Conservation (phyloP, 2,113 vertebrate species). For the Fulmarus glacialis region DNA sequence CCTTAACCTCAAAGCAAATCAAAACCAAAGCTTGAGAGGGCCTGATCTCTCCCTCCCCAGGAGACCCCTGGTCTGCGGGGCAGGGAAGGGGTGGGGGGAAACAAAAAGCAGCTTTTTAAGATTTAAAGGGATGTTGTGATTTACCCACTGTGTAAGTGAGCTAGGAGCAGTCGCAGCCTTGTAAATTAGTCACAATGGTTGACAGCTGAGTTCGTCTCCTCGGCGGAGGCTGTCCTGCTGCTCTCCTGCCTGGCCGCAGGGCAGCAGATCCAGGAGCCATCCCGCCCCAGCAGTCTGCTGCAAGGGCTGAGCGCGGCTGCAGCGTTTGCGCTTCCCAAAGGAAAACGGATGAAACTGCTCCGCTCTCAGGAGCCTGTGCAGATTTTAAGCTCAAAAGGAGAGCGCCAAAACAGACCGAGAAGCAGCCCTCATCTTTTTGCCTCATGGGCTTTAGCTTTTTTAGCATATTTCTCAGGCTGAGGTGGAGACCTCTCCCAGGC, state of each 20-base stretch:
- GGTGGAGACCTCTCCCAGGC: not conserved
- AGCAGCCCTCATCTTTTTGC: not conserved
- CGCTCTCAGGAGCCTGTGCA: accelerated
- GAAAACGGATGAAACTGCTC: not conserved
- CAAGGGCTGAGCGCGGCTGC: not conserved
- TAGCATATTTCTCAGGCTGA: not conserved
- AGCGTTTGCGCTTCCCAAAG: not conserved
- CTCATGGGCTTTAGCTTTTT: not conserved
- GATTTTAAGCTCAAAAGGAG: not conserved
- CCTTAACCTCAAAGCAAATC: not conserved
- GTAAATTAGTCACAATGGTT: not conserved
- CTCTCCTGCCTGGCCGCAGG: not conserved
- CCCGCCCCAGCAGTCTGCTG: accelerated
- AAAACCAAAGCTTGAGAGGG: not conserved
- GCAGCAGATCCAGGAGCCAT: not conserved
- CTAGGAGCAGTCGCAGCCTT: not conserved
- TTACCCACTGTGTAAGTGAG: not conserved
- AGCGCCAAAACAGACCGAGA: not conserved
- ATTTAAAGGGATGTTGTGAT: not conserved
- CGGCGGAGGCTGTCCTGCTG: accelerated
- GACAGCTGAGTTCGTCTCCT: not conserved
- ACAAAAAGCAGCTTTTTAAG: not conserved
- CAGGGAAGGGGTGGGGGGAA: not conserved
- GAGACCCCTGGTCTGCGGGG: not conserved
- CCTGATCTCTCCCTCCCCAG: not conserved